Conservation (phyloP, 2,113 vertebrate genomes). For the Salvelinus alpinus region DNA sequence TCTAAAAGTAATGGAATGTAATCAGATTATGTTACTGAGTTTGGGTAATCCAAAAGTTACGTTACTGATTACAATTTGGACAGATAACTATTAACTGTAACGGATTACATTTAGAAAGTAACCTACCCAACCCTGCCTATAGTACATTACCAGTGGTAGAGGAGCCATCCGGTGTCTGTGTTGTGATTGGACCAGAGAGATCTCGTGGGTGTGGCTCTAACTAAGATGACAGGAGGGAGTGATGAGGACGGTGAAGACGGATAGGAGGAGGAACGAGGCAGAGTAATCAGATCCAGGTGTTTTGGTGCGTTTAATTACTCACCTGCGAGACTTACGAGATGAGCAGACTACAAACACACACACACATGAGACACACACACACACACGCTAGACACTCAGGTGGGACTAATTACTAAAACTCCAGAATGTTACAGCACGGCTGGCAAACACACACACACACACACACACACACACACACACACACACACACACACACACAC, state of each 20-base stretch:
- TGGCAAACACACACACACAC: slow-evolving; percentile 27
- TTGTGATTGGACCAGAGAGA: slow-evolving; percentile 28
- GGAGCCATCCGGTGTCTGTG: slow-evolving; percentile 16
- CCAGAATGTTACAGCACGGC: slow-evolving; percentile 31
- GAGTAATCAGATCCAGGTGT: slow-evolving; percentile 60
- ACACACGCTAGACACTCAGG: slow-evolving; percentile 30
- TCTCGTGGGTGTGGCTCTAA: slow-evolving; percentile 44
- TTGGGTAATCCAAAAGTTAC: too few relatives aligned
- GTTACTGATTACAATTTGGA: too few relatives aligned
- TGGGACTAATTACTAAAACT: slow-evolving; percentile 67
- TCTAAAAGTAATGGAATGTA: too few relatives aligned
- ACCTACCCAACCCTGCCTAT: too few relatives aligned
- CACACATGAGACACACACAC: neutral
- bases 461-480: neutral
- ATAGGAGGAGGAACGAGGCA: slow-evolving; percentile 20
- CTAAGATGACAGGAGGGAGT: slow-evolving; percentile 41
- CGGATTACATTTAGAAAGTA: too few relatives aligned
- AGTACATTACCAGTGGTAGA: neutral
- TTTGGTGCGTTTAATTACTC: slow-evolving; percentile 59
- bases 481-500: slow-evolving; percentile 15
- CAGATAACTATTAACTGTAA: too few relatives aligned
- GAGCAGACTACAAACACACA: slow-evolving; percentile 1
- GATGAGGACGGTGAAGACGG: slow-evolving; percentile 28
- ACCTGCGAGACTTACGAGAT: slow-evolving; percentile 60
- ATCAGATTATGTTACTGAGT: too few relatives aligned